These are phyloP conservation scores for Serinus canaria DNA, from an alignment of 2,113 vertebrate species.

Conservation along the genomic window DNA sequence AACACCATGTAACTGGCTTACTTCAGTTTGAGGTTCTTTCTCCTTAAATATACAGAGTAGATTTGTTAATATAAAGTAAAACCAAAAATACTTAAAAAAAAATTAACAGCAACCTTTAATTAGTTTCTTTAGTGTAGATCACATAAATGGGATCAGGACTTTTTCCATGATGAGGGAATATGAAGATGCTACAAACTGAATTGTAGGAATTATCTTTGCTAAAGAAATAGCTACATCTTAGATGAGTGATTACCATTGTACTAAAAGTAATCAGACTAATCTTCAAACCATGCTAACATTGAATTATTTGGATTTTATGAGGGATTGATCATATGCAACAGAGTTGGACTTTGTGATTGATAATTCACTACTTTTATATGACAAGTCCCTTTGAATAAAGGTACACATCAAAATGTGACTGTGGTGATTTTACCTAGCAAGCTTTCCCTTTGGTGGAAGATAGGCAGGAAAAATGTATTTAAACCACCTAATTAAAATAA, in stretches of 20 bases:
- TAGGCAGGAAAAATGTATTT: neutral
- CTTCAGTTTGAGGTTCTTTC: neutral
- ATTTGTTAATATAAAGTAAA: neutral
- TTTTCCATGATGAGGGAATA: neutral
- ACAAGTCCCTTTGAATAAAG: neutral
- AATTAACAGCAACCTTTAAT: neutral
- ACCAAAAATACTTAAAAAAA: neutral
- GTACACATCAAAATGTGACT: neutral
- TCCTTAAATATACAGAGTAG: neutral
- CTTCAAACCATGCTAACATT: neutral
- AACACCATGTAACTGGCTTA: neutral
- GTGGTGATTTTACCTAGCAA: neutral
- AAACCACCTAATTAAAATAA: neutral
- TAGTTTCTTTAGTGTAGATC: neutral
- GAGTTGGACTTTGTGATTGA: neutral
- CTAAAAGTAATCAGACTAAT: neutral
- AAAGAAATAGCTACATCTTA: neutral
- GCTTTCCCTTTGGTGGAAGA: neutral
- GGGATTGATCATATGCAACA: neutral
- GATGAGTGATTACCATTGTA: neutral
- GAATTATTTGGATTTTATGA: neutral
- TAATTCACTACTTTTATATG: neutral
- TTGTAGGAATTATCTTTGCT: neutral
- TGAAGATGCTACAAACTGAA: neutral
- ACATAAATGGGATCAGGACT: neutral